Base-by-base conservation (phyloP, 1,140 invertebrate species). In the Heliconius himera region DNA sequence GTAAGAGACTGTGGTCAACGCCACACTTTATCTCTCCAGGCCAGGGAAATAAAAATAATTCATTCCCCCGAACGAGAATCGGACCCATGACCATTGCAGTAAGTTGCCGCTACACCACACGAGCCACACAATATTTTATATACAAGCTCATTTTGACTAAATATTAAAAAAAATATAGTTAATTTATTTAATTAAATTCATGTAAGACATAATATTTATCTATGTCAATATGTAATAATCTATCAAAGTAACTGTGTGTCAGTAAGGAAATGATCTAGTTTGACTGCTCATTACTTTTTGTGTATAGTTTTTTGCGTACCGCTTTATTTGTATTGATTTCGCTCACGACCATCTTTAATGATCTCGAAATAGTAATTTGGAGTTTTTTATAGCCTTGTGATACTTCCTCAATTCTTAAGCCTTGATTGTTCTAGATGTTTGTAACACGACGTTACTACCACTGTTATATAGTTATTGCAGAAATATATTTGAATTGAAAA, bases 321-420 rank as follows among this genome's bases (percentile, higher is more conserved):
- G 74, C 66, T 74, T 80, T 87, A 85, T 85, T 83, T 85, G 84
- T 86, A 86, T 86, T 83, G 70, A 49, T 70, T 81, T 89, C 82
- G 82, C 73, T 84, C 79, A 81, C 83, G 87, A 90, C 83, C 82
- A 87, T 89, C 81, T 88, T 86, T 93, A 90, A 91, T 90, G 85
- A 89, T 89, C 84, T 84, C 73, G 82, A 86, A 85, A 88, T 90
- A 85, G 86, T 89, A 80, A 83, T 82, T 88, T 88, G 87, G 86
- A 87, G 83, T 88, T 88, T 90, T 87, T 88, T 74, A 82, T 76
- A 79, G 83, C 80, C 80, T 82, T 76, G 82, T 84, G 82, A 74
- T 74, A 89, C 88, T 93, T 91, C 91, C 89, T 91, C 85, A 87
- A 88, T 90, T 88, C 85, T 76, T 81, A 89, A 88, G 88, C 91